Base-by-base conservation (phyloP, 2,888 invertebrate species). In the Watsonalla cultraria region DNA sequence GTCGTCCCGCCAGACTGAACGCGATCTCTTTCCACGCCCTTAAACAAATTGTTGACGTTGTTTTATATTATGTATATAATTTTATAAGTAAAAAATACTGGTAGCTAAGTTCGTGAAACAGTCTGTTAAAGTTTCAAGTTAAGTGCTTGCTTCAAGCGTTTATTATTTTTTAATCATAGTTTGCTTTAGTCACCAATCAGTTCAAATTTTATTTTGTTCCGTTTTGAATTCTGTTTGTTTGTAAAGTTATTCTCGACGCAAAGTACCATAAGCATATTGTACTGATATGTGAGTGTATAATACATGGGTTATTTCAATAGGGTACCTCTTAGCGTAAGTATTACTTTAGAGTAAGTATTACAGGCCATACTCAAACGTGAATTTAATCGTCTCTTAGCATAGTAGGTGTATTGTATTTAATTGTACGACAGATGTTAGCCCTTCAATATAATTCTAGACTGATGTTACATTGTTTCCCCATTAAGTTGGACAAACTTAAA, bases 301-400 rank as follows among this genome's bases (percentile, higher is more conserved):
- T 75, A 69, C 24, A 24, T 24, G 24, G 24, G 24, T 24, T 84
- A 82, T 78, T 80, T 74, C 68, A 55, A 63, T 86, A 84, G 79
- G 78, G 75, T 79, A 83, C 69, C 70, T 84, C 73, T 65, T 67
- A 77, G 74, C 53, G 52, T 88, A 86, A 87, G 85, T 75, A 84
- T 86, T 87, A 84, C 81, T 24, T 24, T 24, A 42, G 5, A 72
- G 69, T 82, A 86, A 85, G 85, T 80, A 71, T 77, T 79, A 80
- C 73, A 74, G 69, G 85, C 82, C 87, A 88, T 86, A 88, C 86
- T 88, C 85, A 83, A 76, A 76, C 72, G 78, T 84, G 86, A 85
- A 84, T 84, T 86, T 85, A 83, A 74, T 78, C 76, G 76, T 84
- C 76, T 76, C 67, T 74, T 81, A 82, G 79, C 59, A 58, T 72